Evolutionary conservation across 1,140 invertebrate genomes (phyloP), one percentile per base, ranked within the genome.

Genomic region (Megathymus violae): DNA sequence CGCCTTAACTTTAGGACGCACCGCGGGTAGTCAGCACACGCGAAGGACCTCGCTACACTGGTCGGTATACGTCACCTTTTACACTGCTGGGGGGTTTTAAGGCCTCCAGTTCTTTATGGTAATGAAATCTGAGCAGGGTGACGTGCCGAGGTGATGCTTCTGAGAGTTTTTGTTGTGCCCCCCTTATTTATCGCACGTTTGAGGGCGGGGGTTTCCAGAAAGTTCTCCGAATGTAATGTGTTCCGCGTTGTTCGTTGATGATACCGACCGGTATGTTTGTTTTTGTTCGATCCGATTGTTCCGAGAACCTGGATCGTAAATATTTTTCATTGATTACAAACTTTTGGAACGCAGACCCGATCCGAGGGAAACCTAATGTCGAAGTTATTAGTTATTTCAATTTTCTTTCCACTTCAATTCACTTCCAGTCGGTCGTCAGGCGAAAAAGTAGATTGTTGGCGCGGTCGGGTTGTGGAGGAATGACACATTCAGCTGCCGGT

Each of bases 61-160:
- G 85, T 38, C 70, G 70, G 48, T 59, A 43, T 85, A 84, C 83
- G 84, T 89, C 87, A 88, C 87, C 88, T 88, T 88, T 87, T 85
- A 85, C 81, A 88, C 78, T 87, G 82, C 78, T 71, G 73, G 84
- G 84, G 85, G 85, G 88, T 85, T 90, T 89, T 88, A 88, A 90
- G 85, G 88, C 84, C 78, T 84, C 79, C 82, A 90, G 88, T 90
- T 88, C 88, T 90, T 90, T 90, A 90, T 90, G 88, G 84, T 90
- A 90, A 90, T 90, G 88, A 90, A 90, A 90, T 90, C 88, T 90
- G 88, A 90, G 85, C 83, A 83, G 86, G 85, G 88, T 89, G 88
- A 88, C 81, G 86, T 81, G 85, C 73, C 76, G 83, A 88, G 83
- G 85, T 88, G 88, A 88, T 86, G 85, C 76, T 70, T 87, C 81